Evolutionary conservation across 2,888 invertebrate species (phyloP), one percentile per base, ranked within the genome.

Genomic region (Ligdia adustata): DNA sequence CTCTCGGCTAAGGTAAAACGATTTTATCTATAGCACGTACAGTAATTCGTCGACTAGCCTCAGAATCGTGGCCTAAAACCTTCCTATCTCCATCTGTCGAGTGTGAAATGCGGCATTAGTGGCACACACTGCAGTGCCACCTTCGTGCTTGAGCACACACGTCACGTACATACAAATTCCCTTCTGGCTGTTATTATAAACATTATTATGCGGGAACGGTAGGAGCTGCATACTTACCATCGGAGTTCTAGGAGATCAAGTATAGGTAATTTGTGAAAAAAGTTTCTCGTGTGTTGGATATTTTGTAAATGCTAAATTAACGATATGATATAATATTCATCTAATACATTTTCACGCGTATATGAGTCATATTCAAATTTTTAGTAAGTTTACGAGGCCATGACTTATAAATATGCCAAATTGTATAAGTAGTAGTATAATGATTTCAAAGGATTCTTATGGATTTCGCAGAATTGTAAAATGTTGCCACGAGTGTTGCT

Each of bases 71-170:
- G 53, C 50, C 56, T 53, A 57, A 57, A 66, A 56, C 49, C n/a
- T 55, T 54, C 61, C 50, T 56, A 67, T 66, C 54, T 42, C 13
- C 45, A 44, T 60, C 64, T 60, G 59, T 59, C 35, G 55, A 52
- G 68, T 67, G 69, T 66, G 62, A 69, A 67, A 48, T 54, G 54
- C 50, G 35, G 56, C 51, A 55, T 59, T 57, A 59, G 49, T 32
- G 31, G 34, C 47, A 41, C 35, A 41, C 3, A 50, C 37, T 20
- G 27, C 32, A 11, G 22, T 37, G 42, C 42, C 40, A 45, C 38
- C 34, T 28, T 14, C 32, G 13, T 15, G 24, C 44, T 39, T 44
- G 40, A 14, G n/a, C 34, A 60, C 45, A 34, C 60, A 27, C 13
- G 54, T 60, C 60, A 62, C 62, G 60, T 62, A 42, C 56, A 49